Evolutionary conservation across 2,888 invertebrate species (phyloP).

Genomic region (Hartigia nigra): DNA sequence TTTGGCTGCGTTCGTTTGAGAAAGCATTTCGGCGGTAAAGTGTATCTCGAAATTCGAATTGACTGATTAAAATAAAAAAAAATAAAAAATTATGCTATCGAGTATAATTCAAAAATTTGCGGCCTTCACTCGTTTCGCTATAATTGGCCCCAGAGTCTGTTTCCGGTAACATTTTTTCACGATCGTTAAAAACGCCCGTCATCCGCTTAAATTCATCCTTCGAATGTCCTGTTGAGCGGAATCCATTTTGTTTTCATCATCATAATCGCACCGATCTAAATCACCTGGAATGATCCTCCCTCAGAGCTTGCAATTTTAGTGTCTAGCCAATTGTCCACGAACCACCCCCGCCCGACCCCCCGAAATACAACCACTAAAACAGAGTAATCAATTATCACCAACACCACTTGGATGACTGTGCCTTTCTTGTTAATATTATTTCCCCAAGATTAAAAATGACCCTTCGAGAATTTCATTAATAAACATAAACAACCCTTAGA

Average conservation of each 20-base stretch:
- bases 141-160: background rate
- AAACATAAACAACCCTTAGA: background rate
- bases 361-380: background rate
- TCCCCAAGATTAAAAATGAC: background rate
- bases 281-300: background rate
- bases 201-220: background rate
- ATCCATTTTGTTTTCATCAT: background rate
- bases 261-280: background rate
- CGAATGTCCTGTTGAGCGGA: background rate
- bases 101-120: background rate
- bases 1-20: background rate
- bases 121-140: background rate
- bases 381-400: background rate
- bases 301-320: background rate
- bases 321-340: background rate
- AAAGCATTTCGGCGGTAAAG: background rate
- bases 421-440: background rate
- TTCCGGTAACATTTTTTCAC: background rate
- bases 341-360: background rate
- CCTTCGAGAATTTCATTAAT: background rate
- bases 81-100: background rate
- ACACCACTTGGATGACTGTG: background rate
- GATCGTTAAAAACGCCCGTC: background rate
- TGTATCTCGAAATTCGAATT: background rate
- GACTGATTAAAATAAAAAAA: background rate